phyloP scores from a whole-genome alignment of 2,113 vertebrate genomes.

The Camelus dromedarius region DNA sequence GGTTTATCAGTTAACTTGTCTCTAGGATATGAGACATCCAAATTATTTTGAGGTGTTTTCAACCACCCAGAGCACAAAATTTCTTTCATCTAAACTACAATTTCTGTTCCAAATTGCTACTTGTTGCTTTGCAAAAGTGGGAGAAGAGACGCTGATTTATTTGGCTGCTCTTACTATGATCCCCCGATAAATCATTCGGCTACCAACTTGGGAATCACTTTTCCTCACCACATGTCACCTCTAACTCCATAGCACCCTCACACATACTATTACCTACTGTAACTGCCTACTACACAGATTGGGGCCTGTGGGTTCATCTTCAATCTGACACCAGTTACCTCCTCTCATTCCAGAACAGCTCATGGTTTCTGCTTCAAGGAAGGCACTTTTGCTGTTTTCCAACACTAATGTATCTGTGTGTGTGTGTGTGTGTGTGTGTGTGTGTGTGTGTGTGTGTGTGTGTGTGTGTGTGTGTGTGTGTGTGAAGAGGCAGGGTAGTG shows the following conservation, averaged over 20 bases:
- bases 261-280: not conserved
- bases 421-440: not conserved
- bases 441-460: not conserved
- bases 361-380: not conserved
- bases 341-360: not conserved
- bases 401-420: accelerated
- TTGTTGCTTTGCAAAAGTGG: not conserved
- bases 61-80: not conserved
- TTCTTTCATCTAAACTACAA: not conserved
- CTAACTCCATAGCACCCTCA: not conserved
- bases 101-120: not conserved
- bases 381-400: not conserved
- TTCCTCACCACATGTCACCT: not conserved
- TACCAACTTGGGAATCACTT: not conserved
- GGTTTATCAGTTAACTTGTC: not conserved
- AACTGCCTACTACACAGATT: not conserved
- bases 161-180: not conserved
- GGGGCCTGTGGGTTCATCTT: not conserved
- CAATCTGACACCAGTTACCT: not conserved
- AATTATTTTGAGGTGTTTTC: not conserved
- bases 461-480: not conserved
- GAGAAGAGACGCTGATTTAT: not conserved
- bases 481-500: too few species aligned
- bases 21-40: not conserved
- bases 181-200: not conserved